Percentiles rank a stretch among this genome's conserved stretches.
These are phyloP conservation scores for Eupithecia centaureata DNA, from an alignment of 2,888 invertebrate genomes.

Conservation along the genomic window DNA sequence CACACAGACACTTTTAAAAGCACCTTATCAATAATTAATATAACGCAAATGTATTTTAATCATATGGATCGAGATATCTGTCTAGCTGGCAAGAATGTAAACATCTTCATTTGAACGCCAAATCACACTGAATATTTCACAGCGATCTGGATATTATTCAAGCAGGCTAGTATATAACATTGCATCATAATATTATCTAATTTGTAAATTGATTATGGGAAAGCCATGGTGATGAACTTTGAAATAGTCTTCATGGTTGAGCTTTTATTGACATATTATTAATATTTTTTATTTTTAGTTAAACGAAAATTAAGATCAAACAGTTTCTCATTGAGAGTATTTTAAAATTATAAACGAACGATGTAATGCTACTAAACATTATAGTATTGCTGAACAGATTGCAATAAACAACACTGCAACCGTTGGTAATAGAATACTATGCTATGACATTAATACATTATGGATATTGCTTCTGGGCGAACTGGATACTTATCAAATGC, in stretches of 20 bases:
- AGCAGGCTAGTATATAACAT: conserved; percentile 35
- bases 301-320: neutral
- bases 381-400: conserved; percentile 8
- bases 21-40: neutral
- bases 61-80: conserved; percentile 65
- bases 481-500: conserved; percentile 18
- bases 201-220: conserved; percentile 6
- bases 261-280: neutral
- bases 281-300: neutral
- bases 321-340: neutral
- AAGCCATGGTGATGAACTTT: neutral
- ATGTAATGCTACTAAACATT: neutral
- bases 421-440: conserved; percentile 26
- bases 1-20: neutral
- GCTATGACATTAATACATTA: conserved; percentile 27
- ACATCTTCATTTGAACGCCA: conserved; percentile 51
- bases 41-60: conserved; percentile 52
- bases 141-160: conserved; percentile 69
- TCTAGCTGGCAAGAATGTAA: conserved; percentile 29
- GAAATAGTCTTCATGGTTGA: neutral
- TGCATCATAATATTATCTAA: conserved; percentile 31
- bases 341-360: neutral
- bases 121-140: conserved; percentile 79
- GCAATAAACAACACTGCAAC: conserved; percentile 26
- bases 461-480: conserved; percentile 27